A percentile compares a stretch with the other conserved stretches of the same genome.
Conservation (phyloP, 2,797 vertebrate species). For the Tiaroga cobitis region DNA sequence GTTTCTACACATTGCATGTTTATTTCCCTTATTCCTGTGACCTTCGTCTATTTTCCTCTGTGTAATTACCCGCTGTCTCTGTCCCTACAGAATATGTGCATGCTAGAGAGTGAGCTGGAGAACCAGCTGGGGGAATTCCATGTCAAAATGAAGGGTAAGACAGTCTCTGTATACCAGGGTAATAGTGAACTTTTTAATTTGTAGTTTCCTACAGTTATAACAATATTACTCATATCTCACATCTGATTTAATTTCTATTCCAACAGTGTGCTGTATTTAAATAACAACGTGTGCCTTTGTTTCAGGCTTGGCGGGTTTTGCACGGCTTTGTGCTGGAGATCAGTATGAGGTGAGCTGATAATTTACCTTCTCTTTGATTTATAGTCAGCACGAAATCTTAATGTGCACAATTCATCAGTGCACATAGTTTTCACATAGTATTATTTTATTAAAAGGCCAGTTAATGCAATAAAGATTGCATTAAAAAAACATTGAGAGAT, state of each 20-base stretch:
- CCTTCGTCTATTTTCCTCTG: not conserved
- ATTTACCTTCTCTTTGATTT: not conserved
- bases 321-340: constrained; percentile 93
- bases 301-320: constrained; percentile 94
- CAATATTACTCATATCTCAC: not conserved
- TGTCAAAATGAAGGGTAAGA: constrained; percentile 94
- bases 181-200: not conserved
- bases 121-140: constrained; percentile 96
- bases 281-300: constrained; percentile 61
- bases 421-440: not conserved
- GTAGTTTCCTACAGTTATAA: constrained; percentile 49
- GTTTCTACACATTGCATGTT: not conserved
- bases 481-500: not conserved
- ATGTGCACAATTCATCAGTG: too few species aligned
- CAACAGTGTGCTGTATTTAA: not conserved
- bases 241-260: not conserved
- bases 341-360: constrained; percentile 89
- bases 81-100: constrained; percentile 88
- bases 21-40: not conserved
- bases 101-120: constrained; percentile 92
- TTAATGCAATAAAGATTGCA: constrained; percentile 6
- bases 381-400: not conserved
- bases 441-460: not conserved
- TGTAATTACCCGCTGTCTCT: not conserved
- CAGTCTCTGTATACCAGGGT: not conserved